A percentile compares a stretch with the other conserved stretches of the same genome.
Evolutionary conservation across 2,797 vertebrate genomes (phyloP).

Genomic region (Meriones psammophilus): DNA sequence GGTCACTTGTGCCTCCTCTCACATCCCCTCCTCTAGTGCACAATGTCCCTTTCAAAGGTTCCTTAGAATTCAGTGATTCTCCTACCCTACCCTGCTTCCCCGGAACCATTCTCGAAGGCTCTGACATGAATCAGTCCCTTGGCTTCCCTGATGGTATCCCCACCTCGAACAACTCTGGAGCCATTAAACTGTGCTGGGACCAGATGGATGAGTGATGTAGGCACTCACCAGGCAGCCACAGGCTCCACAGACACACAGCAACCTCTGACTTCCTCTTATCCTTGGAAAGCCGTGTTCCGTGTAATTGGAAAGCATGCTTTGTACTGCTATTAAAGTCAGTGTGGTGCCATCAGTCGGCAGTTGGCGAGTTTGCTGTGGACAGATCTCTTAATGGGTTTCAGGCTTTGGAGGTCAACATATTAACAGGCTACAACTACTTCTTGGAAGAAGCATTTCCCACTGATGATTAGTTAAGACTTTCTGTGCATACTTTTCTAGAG

Average conservation of each 20-base stretch:
- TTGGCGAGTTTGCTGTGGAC: background rate
- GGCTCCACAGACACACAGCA: background rate
- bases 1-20: no score
- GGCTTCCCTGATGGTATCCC: background rate
- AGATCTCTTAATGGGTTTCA: slow-evolving; percentile 38
- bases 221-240: background rate
- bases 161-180: background rate
- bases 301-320: background rate
- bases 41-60: background rate
- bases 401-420: background rate
- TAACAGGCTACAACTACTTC: background rate
- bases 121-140: background rate
- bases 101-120: background rate
- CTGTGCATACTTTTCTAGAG: slow-evolving; percentile 21
- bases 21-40: background rate
- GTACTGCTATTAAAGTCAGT: background rate
- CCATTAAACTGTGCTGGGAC: no score
- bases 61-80: background rate
- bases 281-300: background rate
- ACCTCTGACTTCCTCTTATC: background rate
- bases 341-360: background rate
- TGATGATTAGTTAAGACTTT: slow-evolving; percentile 42
- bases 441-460: background rate
- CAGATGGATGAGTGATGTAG: background rate
- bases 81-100: background rate